Evolutionary conservation across 2,888 invertebrate genomes (phyloP).

Genomic region (Mythimna vitellina): DNA sequence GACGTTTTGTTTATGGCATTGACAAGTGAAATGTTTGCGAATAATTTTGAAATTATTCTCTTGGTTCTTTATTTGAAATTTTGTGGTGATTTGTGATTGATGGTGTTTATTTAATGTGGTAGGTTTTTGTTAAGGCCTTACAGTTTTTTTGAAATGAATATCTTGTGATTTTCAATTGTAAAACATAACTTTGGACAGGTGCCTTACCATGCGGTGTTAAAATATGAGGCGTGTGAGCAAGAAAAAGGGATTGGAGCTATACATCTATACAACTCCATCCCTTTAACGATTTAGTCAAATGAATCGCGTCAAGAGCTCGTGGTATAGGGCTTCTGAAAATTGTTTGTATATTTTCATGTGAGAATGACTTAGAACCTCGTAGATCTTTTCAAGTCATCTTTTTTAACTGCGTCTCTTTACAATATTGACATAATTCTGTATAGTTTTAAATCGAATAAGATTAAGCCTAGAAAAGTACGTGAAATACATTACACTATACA

Average conservation of each 20-base stretch:
- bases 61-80: slow-evolving; percentile 48
- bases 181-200: neutral
- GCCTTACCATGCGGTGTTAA: no score
- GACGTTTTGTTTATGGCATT: slow-evolving; percentile 70
- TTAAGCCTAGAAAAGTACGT: neutral
- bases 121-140: slow-evolving; percentile 31
- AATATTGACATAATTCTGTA: no score
- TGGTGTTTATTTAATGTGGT: slow-evolving; percentile 36
- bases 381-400: neutral
- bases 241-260: no score
- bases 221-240: no score
- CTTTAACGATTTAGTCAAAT: no score
- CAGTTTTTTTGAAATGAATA: neutral
- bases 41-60: slow-evolving; percentile 61
- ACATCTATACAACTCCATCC: no score
- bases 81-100: slow-evolving; percentile 50
- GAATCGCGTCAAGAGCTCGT: no score
- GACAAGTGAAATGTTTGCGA: slow-evolving; percentile 68
- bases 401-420: neutral
- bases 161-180: neutral
- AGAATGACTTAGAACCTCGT: neutral
- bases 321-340: no score
- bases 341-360: no score
- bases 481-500: slow-evolving; percentile 1
- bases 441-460: neutral